These are phyloP conservation scores for Rhinichthys klamathensis DNA, from an alignment of 2,113 vertebrate genomes.

Conservation along the genomic window DNA sequence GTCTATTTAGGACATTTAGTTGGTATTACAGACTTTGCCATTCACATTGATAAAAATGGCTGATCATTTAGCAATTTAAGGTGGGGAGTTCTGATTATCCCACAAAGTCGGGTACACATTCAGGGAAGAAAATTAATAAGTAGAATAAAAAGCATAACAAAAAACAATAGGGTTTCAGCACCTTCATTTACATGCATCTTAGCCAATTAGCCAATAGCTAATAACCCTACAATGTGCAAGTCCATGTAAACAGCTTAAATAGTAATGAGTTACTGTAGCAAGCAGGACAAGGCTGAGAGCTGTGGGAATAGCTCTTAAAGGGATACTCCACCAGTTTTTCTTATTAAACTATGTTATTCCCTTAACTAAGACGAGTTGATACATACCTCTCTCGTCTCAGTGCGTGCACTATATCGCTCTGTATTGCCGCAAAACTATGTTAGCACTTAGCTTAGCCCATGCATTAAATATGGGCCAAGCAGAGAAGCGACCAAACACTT, in stretches of 20 bases:
- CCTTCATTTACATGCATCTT: neutral
- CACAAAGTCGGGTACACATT: neutral
- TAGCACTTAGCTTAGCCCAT: no score
- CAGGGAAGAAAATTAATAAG: neutral
- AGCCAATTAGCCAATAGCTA: neutral
- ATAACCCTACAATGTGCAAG: neutral
- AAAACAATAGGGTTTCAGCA: neutral
- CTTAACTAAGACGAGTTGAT: no score
- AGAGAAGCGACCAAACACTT: no score
- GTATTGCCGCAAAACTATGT: no score
- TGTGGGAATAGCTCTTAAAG: no score
- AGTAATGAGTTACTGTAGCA: neutral
- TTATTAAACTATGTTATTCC: no score
- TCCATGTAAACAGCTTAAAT: neutral
- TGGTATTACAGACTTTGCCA: neutral
- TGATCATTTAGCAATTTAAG: neutral
- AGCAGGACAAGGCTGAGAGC: no score
- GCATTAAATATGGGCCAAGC: no score
- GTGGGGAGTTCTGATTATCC: neutral
- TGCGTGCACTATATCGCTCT: no score
- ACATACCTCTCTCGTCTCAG: no score
- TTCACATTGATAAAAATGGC: neutral
- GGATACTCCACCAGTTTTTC: no score
- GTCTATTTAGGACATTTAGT: neutral
- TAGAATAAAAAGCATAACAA: neutral